phyloP scores from a whole-genome alignment of 2,797 vertebrate species.

The Podarcis lilfordi region DNA sequence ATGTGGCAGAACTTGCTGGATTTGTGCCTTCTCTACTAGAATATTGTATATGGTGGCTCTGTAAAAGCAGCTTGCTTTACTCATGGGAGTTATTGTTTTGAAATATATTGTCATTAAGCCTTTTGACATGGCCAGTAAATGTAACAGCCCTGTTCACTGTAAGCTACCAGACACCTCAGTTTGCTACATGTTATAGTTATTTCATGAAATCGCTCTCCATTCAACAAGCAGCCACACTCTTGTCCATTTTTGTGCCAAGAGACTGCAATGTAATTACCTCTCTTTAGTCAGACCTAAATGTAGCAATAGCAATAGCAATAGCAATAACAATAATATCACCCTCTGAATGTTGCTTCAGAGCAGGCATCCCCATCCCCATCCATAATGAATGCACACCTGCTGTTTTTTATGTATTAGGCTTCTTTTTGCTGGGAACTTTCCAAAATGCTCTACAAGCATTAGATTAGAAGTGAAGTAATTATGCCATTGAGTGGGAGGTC shows the following conservation, averaged over 20 bases:
- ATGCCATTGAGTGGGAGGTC: neutral
- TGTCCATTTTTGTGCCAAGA: neutral
- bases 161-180: constrained; percentile 7
- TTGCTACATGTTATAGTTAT: neutral
- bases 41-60: too few species aligned
- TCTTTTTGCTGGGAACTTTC: neutral
- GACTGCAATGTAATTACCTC: neutral
- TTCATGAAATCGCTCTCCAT: neutral
- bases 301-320: neutral
- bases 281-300: neutral
- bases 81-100: too few species aligned
- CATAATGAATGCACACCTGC: neutral
- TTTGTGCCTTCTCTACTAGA: too few species aligned
- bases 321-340: neutral
- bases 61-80: too few species aligned
- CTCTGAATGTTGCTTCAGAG: neutral
- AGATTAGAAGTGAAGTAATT: neutral
- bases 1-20: too few species aligned
- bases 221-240: neutral
- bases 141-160: constrained; percentile 15
- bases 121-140: neutral
- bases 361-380: neutral
- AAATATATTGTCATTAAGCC: too few species aligned
- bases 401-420: neutral
- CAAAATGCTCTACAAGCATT: neutral